Percentiles rank a stretch among this genome's conserved stretches.
phyloP scores from a whole-genome alignment of 2,888 invertebrate species.

The Yponomeuta malinellus region DNA sequence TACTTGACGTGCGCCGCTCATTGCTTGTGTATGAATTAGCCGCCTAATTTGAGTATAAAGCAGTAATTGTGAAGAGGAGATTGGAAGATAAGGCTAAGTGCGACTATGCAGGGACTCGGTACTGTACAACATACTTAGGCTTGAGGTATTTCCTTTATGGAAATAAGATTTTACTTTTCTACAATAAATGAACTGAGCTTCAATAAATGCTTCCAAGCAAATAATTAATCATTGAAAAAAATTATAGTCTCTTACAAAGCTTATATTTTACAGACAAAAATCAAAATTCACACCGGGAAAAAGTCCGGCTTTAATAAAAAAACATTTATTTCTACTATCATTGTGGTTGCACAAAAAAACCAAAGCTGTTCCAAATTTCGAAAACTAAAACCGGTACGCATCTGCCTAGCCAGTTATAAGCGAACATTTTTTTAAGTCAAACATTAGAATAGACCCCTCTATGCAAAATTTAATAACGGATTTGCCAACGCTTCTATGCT shows the following conservation, averaged over 20 bases:
- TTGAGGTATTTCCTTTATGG: too few species aligned
- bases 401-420: slow-evolving; percentile 27
- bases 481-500: slow-evolving; percentile 29
- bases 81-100: slow-evolving; percentile 6
- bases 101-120: too few species aligned
- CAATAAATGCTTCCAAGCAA: too few species aligned
- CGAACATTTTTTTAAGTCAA: slow-evolving; percentile 32
- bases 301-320: background rate
- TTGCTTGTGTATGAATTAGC: slow-evolving; percentile 48
- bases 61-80: slow-evolving; percentile 7
- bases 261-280: too few species aligned
- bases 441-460: slow-evolving; percentile 56
- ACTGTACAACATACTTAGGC: too few species aligned
- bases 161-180: too few species aligned
- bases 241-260: too few species aligned
- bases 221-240: too few species aligned
- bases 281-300: background rate
- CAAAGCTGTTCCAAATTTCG: background rate
- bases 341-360: background rate
- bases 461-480: slow-evolving; percentile 69
- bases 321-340: background rate
- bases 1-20: slow-evolving; percentile 52
- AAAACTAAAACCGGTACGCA: slow-evolving; percentile 23
- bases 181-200: too few species aligned
- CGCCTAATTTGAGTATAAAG: slow-evolving; percentile 47